Conservation (phyloP, 2,797 vertebrate species). For the Ispidina lecontei region DNA sequence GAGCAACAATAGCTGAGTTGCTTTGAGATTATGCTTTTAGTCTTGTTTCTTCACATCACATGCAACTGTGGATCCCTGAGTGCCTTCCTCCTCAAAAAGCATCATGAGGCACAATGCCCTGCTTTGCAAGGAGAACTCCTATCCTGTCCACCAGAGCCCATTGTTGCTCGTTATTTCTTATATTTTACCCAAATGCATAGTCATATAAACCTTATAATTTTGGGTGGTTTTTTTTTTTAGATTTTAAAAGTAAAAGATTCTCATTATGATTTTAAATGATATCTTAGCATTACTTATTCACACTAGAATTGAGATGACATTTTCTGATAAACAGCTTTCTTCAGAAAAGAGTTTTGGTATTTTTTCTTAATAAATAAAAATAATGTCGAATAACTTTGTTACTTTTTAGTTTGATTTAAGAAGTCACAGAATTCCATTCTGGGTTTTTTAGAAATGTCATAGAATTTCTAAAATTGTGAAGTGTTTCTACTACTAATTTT, state of each 20-base stretch:
- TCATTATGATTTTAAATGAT: neutral
- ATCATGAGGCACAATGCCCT: neutral
- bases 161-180: rapidly evolving
- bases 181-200: rapidly evolving
- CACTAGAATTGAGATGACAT: neutral
- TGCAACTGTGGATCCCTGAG: neutral
- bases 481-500: too few relatives aligned
- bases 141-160: neutral
- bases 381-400: too few relatives aligned
- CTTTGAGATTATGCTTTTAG: neutral
- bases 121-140: neutral
- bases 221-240: neutral
- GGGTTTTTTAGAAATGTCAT: too few relatives aligned
- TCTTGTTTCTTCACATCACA: neutral
- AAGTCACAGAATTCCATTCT: too few relatives aligned
- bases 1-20: neutral
- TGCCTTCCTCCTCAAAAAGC: neutral
- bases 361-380: neutral
- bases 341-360: neutral
- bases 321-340: neutral
- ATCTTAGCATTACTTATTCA: neutral
- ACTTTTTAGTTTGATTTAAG: too few relatives aligned
- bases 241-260: neutral
- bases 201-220: too few relatives aligned
- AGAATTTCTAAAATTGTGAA: too few relatives aligned